Percentiles rank a stretch among this genome's conserved stretches.
Conservation (phyloP, 1,140 invertebrate genomes). For the Lordiphosa collinella region DNA sequence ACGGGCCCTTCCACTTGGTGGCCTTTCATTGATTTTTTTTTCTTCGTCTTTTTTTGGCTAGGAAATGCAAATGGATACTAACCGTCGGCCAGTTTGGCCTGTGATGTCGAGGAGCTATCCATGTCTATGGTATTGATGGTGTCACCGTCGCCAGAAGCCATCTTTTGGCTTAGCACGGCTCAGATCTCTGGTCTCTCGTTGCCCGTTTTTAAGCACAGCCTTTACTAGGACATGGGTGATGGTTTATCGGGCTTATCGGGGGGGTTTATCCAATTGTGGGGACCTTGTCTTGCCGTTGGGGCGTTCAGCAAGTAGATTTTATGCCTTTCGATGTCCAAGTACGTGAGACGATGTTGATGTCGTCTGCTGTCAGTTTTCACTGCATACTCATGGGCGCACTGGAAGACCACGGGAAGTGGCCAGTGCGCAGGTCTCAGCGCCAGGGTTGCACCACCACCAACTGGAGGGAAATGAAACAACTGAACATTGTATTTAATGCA, state of each 20-base stretch:
- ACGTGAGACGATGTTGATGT: constrained; percentile 55
- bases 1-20: constrained; percentile 64
- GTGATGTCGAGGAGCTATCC: constrained; percentile 76
- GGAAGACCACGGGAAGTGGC: constrained; percentile 50
- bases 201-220: constrained; percentile 2
- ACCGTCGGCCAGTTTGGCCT: constrained; percentile 72
- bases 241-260: too few species aligned
- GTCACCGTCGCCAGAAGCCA: constrained; percentile 85
- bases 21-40: constrained; percentile 74
- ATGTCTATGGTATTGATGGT: constrained; percentile 85
- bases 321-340: constrained; percentile 39
- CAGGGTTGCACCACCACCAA: constrained; percentile 28
- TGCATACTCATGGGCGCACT: constrained; percentile 71
- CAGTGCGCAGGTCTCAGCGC: constrained; percentile 17
- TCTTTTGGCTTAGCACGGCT: constrained; percentile 57
- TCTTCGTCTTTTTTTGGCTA: constrained; percentile 12
- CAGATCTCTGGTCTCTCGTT: constrained; percentile 14
- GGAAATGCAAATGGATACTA: constrained; percentile 39
- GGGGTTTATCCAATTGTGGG: constrained; percentile 49
- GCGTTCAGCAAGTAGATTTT: constrained; percentile 33
- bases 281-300: constrained; percentile 20
- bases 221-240: constrained; percentile 36
- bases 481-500: constrained; percentile 40
- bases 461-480: not conserved
- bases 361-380: constrained; percentile 71